phyloP scores from a whole-genome alignment of 2,888 invertebrate genomes.

The Dorcus hopei region DNA sequence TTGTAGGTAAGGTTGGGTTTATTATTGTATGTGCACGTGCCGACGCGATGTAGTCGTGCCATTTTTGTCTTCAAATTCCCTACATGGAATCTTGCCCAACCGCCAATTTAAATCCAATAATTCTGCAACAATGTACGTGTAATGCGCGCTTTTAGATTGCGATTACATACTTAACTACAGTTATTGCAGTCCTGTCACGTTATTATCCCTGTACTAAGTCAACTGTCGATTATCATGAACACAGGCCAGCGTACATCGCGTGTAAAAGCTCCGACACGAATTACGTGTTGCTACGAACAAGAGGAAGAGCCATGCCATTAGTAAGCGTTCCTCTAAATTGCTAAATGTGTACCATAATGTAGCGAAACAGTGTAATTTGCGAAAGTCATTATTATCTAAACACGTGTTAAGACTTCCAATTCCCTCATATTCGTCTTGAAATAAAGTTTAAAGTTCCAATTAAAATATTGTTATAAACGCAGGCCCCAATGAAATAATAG shows the following conservation, averaged over 20 bases:
- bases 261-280: background rate
- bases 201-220: background rate
- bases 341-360: background rate
- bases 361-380: too few relatives aligned
- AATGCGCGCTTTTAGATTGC: background rate
- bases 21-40: too few relatives aligned
- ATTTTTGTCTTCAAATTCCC: too few relatives aligned
- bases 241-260: background rate
- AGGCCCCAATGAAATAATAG: too few relatives aligned
- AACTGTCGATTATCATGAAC: background rate
- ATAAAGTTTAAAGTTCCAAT: too few relatives aligned
- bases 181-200: background rate
- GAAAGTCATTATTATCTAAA: too few relatives aligned
- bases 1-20: too few relatives aligned
- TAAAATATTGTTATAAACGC: too few relatives aligned
- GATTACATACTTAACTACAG: background rate
- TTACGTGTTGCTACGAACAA: background rate
- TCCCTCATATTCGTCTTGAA: too few relatives aligned
- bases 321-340: background rate
- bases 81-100: background rate
- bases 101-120: slow-evolving; percentile 1
- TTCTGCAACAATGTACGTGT: background rate
- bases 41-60: too few relatives aligned
- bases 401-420: too few relatives aligned
- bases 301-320: background rate